These are phyloP conservation scores for Nibea coibor DNA, from an alignment of 2,113 vertebrate genomes.

Conservation along the genomic window DNA sequence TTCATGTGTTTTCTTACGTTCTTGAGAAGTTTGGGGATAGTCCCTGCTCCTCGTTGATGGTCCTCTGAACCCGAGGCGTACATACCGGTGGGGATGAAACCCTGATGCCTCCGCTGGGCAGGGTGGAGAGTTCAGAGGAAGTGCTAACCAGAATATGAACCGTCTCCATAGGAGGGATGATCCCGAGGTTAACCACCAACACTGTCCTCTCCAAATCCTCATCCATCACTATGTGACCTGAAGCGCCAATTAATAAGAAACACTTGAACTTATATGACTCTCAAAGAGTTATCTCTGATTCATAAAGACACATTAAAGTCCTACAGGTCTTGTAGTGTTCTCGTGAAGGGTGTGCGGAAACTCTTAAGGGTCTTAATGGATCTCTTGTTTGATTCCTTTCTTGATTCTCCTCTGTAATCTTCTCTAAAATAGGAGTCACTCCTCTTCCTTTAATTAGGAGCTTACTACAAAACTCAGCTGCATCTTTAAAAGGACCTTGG, in stretches of 20 bases:
- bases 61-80: constrained; percentile 88
- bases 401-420: not conserved
- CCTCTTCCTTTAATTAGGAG: not conserved
- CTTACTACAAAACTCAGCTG: not conserved
- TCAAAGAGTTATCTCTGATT: too few species aligned
- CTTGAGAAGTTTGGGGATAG: constrained; percentile 83
- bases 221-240: constrained; percentile 89
- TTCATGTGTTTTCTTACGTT: constrained; percentile 78
- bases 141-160: constrained; percentile 93
- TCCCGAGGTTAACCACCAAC: constrained; percentile 92
- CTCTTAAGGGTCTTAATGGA: not conserved
- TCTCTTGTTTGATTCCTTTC: not conserved
- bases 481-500: not conserved
- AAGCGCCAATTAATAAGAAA: constrained; percentile 7
- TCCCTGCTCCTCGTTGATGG: constrained; percentile 82
- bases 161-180: constrained; percentile 90
- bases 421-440: not conserved
- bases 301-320: too few species aligned
- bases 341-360: too few species aligned
- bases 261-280: too few species aligned
- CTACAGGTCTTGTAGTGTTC: too few species aligned
- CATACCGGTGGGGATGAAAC: constrained; percentile 91
- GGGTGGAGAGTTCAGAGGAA: constrained; percentile 92
- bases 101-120: constrained; percentile 89
- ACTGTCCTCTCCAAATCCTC: constrained; percentile 92